A percentile compares a stretch with the other conserved stretches of the same genome.
Conservation (phyloP, 1,140 invertebrate species). For the Homalodisca vitripennis region DNA sequence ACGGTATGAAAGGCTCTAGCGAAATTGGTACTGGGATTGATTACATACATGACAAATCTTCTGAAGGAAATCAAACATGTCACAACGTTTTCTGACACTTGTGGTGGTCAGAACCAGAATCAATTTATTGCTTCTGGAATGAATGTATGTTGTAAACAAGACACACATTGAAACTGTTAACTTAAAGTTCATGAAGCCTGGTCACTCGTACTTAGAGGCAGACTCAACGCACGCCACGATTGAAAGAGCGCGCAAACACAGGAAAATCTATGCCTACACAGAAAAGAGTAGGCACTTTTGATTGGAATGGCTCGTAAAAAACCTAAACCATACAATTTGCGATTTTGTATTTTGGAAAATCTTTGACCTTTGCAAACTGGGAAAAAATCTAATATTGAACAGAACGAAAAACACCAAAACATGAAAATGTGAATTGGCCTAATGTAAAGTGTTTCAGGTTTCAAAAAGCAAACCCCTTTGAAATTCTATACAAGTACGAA, state of each 20-base stretch:
- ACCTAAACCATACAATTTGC: constrained; percentile 26
- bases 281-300: constrained; percentile 32
- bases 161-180: constrained; percentile 27
- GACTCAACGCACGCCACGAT: constrained; percentile 47
- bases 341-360: background rate
- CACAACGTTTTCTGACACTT: constrained; percentile 32
- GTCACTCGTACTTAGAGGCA: constrained; percentile 50
- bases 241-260: constrained; percentile 35
- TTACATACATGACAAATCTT: constrained; percentile 26
- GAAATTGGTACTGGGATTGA: constrained; percentile 33
- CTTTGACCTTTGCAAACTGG: background rate
- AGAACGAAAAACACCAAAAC: constrained; percentile 6
- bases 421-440: constrained; percentile 27
- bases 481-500: constrained; percentile 30
- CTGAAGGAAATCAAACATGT: constrained; percentile 28
- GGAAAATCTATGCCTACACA: constrained; percentile 33
- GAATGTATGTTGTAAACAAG: constrained; percentile 31
- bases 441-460: constrained; percentile 33
- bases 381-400: background rate
- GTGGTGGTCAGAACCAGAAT: constrained; percentile 35
- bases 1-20: constrained; percentile 24
- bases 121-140: constrained; percentile 29
- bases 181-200: constrained; percentile 47
- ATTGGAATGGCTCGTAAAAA: constrained; percentile 31
- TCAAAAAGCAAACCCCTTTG: constrained; percentile 28